Conservation (phyloP, 2,113 vertebrate genomes). For the Salvelinus namaycush region DNA sequence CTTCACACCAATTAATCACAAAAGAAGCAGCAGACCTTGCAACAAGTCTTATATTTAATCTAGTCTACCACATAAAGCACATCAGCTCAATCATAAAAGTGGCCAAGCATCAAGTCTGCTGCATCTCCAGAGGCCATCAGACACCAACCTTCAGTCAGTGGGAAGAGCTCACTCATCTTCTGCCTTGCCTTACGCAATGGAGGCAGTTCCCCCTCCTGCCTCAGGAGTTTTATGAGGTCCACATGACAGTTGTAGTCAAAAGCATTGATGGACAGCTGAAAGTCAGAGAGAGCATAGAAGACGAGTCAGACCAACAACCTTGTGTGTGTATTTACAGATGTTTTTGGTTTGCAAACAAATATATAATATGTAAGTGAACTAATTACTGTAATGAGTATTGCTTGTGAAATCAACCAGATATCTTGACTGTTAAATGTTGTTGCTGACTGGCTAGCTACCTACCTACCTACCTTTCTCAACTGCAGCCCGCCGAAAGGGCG, state of each 20-base stretch:
- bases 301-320: background rate
- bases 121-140: background rate
- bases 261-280: slow-evolving; percentile 90
- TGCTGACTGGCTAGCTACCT: no score
- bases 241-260: slow-evolving; percentile 97
- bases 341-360: no score
- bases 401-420: no score
- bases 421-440: no score
- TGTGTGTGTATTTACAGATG: no score
- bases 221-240: slow-evolving; percentile 92
- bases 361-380: no score
- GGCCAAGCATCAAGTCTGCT: background rate
- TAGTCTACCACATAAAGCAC: background rate
- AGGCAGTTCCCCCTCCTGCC: slow-evolving; percentile 87
- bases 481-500: background rate
- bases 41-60: background rate
- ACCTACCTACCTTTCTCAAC: no score
- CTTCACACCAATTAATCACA: slow-evolving; percentile 26
- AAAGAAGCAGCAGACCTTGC: background rate
- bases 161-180: slow-evolving; percentile 97
- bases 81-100: background rate
- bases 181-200: slow-evolving; percentile 85
- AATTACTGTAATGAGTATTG: no score
- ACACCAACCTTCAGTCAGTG: slow-evolving; percentile 90
- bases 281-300: background rate